Base-by-base conservation (phyloP, 2,888 invertebrate species). In the Dione juno region DNA sequence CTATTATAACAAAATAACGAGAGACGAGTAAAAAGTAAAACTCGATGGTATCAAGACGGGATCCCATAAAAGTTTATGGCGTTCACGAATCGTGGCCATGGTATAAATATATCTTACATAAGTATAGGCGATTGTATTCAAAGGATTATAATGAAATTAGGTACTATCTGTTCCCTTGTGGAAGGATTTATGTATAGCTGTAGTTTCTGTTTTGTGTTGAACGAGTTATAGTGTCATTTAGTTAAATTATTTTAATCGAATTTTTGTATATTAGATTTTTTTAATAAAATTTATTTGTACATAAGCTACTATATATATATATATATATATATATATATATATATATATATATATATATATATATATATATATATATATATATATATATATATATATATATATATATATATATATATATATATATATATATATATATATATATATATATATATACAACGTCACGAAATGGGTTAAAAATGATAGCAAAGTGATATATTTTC, bases 41-140 rank as follows among this genome's bases (percentile, higher is more conserved):
- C 43, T 54, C 61, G 57, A 57, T 63, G 80, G 83, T 86, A 85
- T 85, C 85, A 76, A 72, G 75, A 73, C 77, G 79, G 80, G 81
- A 72, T 77, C 80, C 82, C 81, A 86, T 88, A 86, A 88, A 88
- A 81, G 77, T 88, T 86, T 81, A 88, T 82, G 81, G 84, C 78
- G 78, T 82, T 83, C 81, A 81, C 83, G 79, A 79, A 79, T 82
- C 82, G 81, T 82, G 83, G 68, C 70, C 72, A 66, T 68, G 69
- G 69, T 74, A 72, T 72, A 74, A 72, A 74, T 77, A 74, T 82
- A n/a, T n/a, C n/a, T n/a, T n/a, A 79, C 78, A 35, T 16, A 54
- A 54, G 11, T 54, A 37, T 16, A 54, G 54, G 3, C 40, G 80
- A 81, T 82, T 80, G 79, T 81, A 80, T 80, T 78, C 78, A 79